Conservation (phyloP, 1,140 invertebrate genomes). For the Pseudomyrmex dendroicus region DNA sequence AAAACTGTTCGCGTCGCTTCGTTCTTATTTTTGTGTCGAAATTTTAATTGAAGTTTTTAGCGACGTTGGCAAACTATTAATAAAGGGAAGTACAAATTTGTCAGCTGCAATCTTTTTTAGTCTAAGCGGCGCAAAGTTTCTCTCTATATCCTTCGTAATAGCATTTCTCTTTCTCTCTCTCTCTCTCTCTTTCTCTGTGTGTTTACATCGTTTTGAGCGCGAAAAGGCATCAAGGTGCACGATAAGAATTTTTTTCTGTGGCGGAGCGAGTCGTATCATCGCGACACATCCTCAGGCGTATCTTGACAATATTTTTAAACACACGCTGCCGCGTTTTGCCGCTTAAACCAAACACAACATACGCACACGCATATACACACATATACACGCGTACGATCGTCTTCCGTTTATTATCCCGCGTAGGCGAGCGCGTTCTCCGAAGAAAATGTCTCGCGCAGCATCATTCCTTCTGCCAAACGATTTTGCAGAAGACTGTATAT, state of each 20-base stretch:
- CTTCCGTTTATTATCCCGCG: constrained; percentile 44
- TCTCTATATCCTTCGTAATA: constrained; percentile 1
- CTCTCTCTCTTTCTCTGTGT: not conserved
- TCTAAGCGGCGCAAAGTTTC: not conserved
- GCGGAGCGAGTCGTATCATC: constrained; percentile 24
- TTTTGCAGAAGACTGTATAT: not conserved
- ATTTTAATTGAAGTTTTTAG: too few relatives aligned
- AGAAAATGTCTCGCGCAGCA: constrained; percentile 23
- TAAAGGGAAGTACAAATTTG: not conserved
- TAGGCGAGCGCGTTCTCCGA: not conserved
- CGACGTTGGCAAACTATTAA: too few relatives aligned
- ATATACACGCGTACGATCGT: not conserved
- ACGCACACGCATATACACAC: too few relatives aligned
- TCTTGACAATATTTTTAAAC: constrained; percentile 53
- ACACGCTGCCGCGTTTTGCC: constrained; percentile 19
- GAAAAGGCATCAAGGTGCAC: constrained; percentile 27
- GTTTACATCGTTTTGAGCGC: constrained; percentile 24
- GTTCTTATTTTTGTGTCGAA: too few relatives aligned
- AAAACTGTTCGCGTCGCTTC: too few relatives aligned
- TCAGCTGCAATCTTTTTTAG: not conserved
- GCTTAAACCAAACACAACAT: constrained; percentile 31
- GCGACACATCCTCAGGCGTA: not conserved
- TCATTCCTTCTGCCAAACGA: not conserved
- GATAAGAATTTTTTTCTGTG: constrained; percentile 59
- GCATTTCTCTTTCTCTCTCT: constrained; percentile 28